Evolutionary conservation across 2,113 vertebrate genomes (phyloP).

Genomic region (Pteruthius melanotis): DNA sequence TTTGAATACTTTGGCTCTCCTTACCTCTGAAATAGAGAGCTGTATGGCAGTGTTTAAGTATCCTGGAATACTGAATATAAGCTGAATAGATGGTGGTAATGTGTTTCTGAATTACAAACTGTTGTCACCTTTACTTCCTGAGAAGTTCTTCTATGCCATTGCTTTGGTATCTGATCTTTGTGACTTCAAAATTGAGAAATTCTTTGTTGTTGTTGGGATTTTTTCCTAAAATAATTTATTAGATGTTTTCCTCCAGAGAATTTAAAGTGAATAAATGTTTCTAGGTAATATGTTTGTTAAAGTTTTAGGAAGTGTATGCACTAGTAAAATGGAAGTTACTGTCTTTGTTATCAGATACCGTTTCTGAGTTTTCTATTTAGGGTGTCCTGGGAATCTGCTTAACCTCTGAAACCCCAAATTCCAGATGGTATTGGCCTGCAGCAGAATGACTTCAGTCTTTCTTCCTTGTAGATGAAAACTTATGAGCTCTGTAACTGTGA

Average conservation of each 20-base stretch:
- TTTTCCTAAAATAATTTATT: not conserved
- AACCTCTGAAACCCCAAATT: conserved; percentile 27
- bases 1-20: not conserved
- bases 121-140: not conserved
- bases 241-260: not conserved
- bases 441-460: not conserved
- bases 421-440: not conserved
- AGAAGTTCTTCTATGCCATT: not conserved
- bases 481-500: not conserved
- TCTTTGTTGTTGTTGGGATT: not conserved
- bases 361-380: conserved; percentile 31
- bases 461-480: not conserved
- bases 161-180: not conserved
- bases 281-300: not conserved
- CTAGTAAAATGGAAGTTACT: not conserved
- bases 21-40: not conserved
- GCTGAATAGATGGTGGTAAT: not conserved
- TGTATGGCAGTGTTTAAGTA: not conserved
- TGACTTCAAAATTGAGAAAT: not conserved
- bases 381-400: conserved; percentile 45
- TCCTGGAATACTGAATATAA: not conserved
- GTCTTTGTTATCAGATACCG: not conserved
- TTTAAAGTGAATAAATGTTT: not conserved
- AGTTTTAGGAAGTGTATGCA: not conserved
- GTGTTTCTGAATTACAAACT: not conserved